Percentiles rank a stretch among this genome's conserved stretches.
These are phyloP conservation scores for Drosophila sturtevanti DNA, from an alignment of 1,140 invertebrate species.

Conservation along the genomic window DNA sequence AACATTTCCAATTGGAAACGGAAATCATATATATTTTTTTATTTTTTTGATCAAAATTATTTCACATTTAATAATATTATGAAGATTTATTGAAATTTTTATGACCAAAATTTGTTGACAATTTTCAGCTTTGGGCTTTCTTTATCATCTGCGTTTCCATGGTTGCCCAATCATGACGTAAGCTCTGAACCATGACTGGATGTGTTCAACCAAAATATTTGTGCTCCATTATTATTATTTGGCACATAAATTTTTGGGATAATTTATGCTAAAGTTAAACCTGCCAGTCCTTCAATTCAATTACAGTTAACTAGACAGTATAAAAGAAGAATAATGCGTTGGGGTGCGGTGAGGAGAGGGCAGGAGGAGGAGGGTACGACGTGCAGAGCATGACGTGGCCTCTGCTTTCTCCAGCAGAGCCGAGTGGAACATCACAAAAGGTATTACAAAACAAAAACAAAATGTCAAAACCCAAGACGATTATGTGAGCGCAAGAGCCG, in stretches of 20 bases:
- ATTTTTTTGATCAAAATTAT: too few relatives aligned
- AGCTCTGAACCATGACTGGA: neutral
- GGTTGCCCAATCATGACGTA: conserved; percentile 3
- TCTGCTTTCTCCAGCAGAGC: conserved; percentile 21
- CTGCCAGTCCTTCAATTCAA: conserved; percentile 57
- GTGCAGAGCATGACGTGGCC: conserved; percentile 1
- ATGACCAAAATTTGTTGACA: neutral
- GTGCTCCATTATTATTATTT: conserved; percentile 30
- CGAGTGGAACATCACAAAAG: conserved; percentile 67
- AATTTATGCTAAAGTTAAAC: conserved; percentile 19
- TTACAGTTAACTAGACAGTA: conserved; percentile 68
- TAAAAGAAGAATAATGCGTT: neutral
- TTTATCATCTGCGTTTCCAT: neutral
- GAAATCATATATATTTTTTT: too few relatives aligned
- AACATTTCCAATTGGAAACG: too few relatives aligned
- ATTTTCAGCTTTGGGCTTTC: neutral
- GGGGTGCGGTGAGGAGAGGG: conserved; percentile 14
- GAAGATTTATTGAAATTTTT: neutral
- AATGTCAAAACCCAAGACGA: conserved; percentile 82
- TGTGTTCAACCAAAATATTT: conserved; percentile 16
- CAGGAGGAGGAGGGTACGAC: neutral
- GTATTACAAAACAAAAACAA: conserved; percentile 82
- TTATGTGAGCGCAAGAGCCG: conserved; percentile 70
- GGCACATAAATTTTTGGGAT: conserved; percentile 39
- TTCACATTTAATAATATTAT: neutral